Evolutionary conservation across 2,113 vertebrate genomes (phyloP), one percentile per base, ranked within the genome.

Genomic region (Emydocephalus ijimae): DNA sequence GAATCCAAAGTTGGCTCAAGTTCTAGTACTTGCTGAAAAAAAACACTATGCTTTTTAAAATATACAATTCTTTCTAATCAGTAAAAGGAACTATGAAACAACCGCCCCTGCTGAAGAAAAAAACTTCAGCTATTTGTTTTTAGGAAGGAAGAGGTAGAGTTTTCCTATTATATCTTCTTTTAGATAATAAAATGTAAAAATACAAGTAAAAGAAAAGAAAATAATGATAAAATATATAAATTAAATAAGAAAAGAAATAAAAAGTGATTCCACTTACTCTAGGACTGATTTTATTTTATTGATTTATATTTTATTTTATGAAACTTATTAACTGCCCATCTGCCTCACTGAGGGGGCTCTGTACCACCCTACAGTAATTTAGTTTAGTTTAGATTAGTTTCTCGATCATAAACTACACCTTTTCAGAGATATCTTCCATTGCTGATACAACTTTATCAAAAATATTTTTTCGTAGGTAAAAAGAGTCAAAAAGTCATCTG

Each of bases 401-500:
- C 69, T 74, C 8, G n/a, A 74, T 18, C n/a, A 39, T 34, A 85
- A 52, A 14, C 34, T 7, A 90, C 14, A 81, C 2, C 39, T 91
- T 91, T 54, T 43, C 23, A 26, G 23, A 56, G 12, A 26, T 15
- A 10, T 15, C 34, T 61, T 90, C 18, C 29, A 85, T 11, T 87
- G 29, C n/a, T 88, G 23, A 92, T 88, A 2, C 2, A 56, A 45
- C 6, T 29, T 81, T 43, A 81, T 81, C 3, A 81, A 81, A 81
- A 81, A 43, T 43, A 81, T 6, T 39, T 34, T 34, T 20, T 39
- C n/a, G 39, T 39, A 94, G 93, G 50, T 52, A 52, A 52, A 93
- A 21, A 93, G 39, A 74, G 52, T 91, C 91, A 94, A 87, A 94
- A 87, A 92, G 85, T 61, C 15, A 14, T 6, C n/a, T 18, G 14